Evolutionary conservation across 2,797 vertebrate genomes (phyloP), one percentile per base, ranked within the genome.

Genomic region (Aplochiton taeniatus): DNA sequence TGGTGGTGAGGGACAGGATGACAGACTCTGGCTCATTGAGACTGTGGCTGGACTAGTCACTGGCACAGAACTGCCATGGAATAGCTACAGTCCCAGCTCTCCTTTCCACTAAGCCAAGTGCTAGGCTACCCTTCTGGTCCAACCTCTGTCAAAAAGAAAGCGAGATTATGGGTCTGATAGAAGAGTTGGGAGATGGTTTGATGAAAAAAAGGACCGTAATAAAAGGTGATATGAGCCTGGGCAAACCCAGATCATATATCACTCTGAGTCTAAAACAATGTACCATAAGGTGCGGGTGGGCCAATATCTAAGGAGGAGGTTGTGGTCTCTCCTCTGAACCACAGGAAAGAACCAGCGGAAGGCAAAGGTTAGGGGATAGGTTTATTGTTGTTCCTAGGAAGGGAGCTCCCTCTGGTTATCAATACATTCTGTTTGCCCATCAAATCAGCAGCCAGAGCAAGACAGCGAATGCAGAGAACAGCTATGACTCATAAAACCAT

Each of bases 351-450:
- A 46, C 53, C n/a, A 8, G 3, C 42, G 64, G 70, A 71, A 60
- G 61, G 60, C 55, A 20, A 70, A 56, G 57, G 46, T n/a, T 66
- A 52, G 4, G n/a, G 46, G 4, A 19, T 14, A 65, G 43, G 65
- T 66, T 81, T 78, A 70, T 69, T 80, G 65, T 61, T 76, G 66
- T 78, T 79, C 45, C 69, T 45, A 56, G 13, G 11, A 5, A n/a
- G 47, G 65, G 60, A 75, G 63, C 47, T 49, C 66, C 60, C n/a
- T 66, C 66, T 72, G 58, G 61, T 72, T 69, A 77, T 80, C 66
- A 80, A 76, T 52, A 78, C 79, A 42, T 12, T 51, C 46, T 69
- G 64, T 43, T 42, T 52, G 11, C 11, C 19, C 63, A 49, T 54
- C 31, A 48, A 63, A 66, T 74, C 20, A 58, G 53, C 0, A 0